Percentiles rank a stretch among this genome's conserved stretches.
Evolutionary conservation across 2,888 invertebrate species (phyloP).

Genomic region (Hesperia comma): DNA sequence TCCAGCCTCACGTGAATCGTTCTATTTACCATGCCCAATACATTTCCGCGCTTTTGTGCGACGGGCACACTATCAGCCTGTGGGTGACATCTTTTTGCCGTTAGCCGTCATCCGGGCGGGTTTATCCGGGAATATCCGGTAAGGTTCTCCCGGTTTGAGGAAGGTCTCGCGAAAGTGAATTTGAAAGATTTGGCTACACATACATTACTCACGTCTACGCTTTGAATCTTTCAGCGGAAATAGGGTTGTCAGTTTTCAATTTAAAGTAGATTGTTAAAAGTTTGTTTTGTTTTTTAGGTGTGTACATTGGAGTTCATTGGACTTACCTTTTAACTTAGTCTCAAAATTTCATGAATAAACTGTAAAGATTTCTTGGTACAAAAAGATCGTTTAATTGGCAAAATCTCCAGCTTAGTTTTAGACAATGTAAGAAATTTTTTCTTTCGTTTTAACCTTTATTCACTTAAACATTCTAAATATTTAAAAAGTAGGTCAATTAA

Average conservation of each 20-base stretch:
- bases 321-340: too few relatives aligned
- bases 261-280: background rate
- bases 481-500: too few relatives aligned
- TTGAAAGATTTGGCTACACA: slow-evolving; percentile 33
- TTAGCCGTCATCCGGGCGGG: slow-evolving; percentile 26
- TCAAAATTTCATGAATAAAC: too few relatives aligned
- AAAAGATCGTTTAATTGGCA: too few relatives aligned
- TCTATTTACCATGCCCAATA: slow-evolving; percentile 17
- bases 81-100: slow-evolving; percentile 27
- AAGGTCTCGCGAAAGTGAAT: slow-evolving; percentile 32
- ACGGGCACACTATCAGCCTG: slow-evolving; percentile 1
- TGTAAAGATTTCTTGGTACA: too few relatives aligned
- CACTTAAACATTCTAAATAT: too few relatives aligned
- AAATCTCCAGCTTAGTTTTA: too few relatives aligned
- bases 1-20: background rate
- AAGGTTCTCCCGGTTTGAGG: slow-evolving; percentile 13
- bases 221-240: background rate
- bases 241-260: background rate
- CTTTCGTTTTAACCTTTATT: too few relatives aligned
- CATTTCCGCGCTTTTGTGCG: slow-evolving; percentile 28
- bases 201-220: slow-evolving; percentile 18
- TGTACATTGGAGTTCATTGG: too few relatives aligned
- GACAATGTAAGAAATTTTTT: too few relatives aligned
- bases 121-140: slow-evolving; percentile 17
- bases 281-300: too few relatives aligned